Percentiles rank a stretch among this genome's conserved stretches.
Conservation (phyloP, 1,140 invertebrate species). For the Pollicipes pollicipes region DNA sequence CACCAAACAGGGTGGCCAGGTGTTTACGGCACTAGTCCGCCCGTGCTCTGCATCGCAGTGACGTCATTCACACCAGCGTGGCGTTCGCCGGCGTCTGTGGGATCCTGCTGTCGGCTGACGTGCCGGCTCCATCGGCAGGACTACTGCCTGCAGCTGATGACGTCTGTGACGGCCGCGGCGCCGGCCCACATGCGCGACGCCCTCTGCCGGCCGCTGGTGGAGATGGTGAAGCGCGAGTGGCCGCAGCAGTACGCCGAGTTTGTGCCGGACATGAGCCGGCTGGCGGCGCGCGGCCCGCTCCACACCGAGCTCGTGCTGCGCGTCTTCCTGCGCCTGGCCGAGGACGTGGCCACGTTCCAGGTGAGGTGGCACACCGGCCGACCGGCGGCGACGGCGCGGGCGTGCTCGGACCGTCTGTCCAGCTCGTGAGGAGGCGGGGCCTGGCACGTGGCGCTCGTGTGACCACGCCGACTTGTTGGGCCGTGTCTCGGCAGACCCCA, state of each 20-base stretch:
- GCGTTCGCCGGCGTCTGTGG: too few species aligned
- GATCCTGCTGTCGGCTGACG: neutral
- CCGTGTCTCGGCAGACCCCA: too few species aligned
- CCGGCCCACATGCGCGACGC: slow-evolving; percentile 63
- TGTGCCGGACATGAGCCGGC: slow-evolving; percentile 47
- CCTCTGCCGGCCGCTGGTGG: slow-evolving; percentile 67
- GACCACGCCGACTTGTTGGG: too few species aligned
- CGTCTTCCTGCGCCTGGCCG: slow-evolving; percentile 66
- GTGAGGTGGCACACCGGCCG: slow-evolving; percentile 29
- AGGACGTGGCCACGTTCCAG: slow-evolving; percentile 71
- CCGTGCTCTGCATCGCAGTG: slow-evolving; percentile 4
- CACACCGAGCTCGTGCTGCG: slow-evolving; percentile 74
- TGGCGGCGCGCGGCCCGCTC: slow-evolving; percentile 50
- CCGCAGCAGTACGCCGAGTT: slow-evolving; percentile 83
- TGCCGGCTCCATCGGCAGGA: neutral
- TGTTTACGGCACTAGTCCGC: neutral
- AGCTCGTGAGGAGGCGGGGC: too few species aligned
- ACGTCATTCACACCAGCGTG: too few species aligned
- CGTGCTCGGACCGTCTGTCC: too few species aligned
- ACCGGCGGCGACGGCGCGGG: too few species aligned
- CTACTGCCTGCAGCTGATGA: neutral
- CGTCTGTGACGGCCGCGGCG: slow-evolving; percentile 27
- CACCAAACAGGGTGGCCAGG: neutral
- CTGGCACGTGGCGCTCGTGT: too few species aligned
- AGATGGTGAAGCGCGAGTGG: slow-evolving; percentile 90